Evolutionary conservation across 2,113 vertebrate genomes (phyloP), one percentile per base, ranked within the genome.

Genomic region (Pantherophis guttatus): DNA sequence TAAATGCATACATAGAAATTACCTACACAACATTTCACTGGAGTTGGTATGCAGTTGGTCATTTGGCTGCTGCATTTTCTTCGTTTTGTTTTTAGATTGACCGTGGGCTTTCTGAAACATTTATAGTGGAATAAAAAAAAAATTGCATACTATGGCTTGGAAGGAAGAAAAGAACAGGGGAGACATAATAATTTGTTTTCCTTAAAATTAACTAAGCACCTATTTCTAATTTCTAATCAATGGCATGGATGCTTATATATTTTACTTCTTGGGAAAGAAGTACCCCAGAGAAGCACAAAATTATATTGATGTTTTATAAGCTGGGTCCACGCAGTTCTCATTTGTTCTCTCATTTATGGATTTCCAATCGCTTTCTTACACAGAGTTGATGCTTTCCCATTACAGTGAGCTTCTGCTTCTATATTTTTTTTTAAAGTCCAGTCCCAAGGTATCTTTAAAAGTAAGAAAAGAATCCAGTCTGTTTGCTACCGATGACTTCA

Each of bases 401-500:
- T 95, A 92, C 62, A 2, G 12, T 88, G 93, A 13, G 23, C 24
- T 90, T 59, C 33, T 93, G 93, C 88, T 70, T 11, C 39, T 48
- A 87, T 93, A n/a, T 87, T 91, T 91, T 33, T 33, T 90, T 92
- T 54, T 75, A 85, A 91, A 94, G 33, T 94, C 88, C 89, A 95
- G 91, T 26, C 94, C 81, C 88, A 91, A 93, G 53, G 44, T 89
- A 59, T 8, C 88, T 87, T 86, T 95, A 94, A 92, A 33, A 88
- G 19, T 55, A 26, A 24, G 10, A 21, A 52, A 33, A 58, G 29
- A 93, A 24, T 90, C 94, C 88, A 96, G 48, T 50, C 70, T 94
- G 96, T 95, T 96, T 94, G 65, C 81, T 96, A 91, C 55, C 95
- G 75, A 96, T 90, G 39, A 87, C 52, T 93, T 91, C 33, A 10